Evolutionary conservation across 2,797 vertebrate species (phyloP).

Genomic region (Macropus fuliginosus): DNA sequence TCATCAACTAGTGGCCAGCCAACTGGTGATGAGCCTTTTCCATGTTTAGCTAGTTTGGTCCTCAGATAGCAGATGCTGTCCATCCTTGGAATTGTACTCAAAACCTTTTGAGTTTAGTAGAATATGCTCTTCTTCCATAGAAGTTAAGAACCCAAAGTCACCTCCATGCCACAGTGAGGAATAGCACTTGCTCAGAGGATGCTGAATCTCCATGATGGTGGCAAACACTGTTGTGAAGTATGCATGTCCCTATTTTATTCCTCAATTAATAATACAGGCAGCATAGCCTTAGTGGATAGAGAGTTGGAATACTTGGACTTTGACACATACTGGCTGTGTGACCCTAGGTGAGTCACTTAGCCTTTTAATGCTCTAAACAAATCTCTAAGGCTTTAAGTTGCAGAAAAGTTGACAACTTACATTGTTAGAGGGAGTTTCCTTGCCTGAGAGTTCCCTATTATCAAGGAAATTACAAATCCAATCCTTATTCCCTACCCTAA

Average conservation of each 20-base stretch:
- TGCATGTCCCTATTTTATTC: not conserved
- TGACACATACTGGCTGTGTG: not conserved
- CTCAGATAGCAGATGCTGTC: not conserved
- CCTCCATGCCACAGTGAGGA: not conserved
- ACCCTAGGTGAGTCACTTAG: not conserved
- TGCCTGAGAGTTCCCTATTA: not conserved
- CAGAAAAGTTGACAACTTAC: not conserved
- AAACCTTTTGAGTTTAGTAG: not conserved
- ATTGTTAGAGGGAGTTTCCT: not conserved
- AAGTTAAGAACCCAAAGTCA: not conserved
- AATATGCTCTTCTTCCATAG: not conserved
- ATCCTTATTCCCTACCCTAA: not conserved
- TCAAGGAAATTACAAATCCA: not conserved
- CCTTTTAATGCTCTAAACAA: not conserved
- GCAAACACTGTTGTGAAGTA: not conserved
- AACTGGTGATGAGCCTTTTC: not conserved
- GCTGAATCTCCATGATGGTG: not conserved
- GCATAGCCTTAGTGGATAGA: not conserved
- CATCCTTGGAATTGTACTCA: not conserved
- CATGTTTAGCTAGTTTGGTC: not conserved
- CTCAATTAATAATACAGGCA: not conserved
- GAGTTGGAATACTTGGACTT: not conserved
- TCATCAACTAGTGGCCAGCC: not conserved
- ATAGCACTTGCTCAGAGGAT: not conserved
- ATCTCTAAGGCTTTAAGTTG: not conserved